Evolutionary conservation across 2,888 invertebrate species (phyloP), one percentile per base, ranked within the genome.

Genomic region (Euplagia quadripunctaria): DNA sequence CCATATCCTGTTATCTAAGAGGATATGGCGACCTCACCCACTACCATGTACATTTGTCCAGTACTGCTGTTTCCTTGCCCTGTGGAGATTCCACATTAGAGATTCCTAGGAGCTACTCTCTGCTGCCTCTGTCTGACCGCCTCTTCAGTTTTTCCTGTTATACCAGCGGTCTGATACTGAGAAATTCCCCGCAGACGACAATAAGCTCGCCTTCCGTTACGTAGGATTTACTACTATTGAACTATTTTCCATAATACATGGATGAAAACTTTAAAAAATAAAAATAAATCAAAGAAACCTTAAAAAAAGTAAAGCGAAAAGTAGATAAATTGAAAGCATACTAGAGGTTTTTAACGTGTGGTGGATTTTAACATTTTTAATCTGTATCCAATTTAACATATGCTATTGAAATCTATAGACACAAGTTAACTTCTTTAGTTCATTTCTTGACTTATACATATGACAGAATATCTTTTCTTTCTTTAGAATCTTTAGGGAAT

Each of bases 401-500:
- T 11, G n/a, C 20, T 20, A n/a, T 11, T 16, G 5, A 31, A 9
- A 16, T 41, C 14, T 41, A 16, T 63, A 31, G 12, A 14, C 12
- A 41, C 16, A 58, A 20, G 41, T 1, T 4, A 41, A 41, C 41
- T 16, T 31, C 17, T 7, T 41, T n/a, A 55, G 12, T n/a, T 0
- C 6, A 17, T 43, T 43, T 9, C 12, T 58, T 43, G 55, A 7
- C 12, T 17, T 43, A 52, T 5, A 65, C 65, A 46, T 70, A 42
- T 64, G 43, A 68, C 42, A 52, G 43, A 20, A 68, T 49, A 52
- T 64, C 8, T 70, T 43, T 70, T 64, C 42, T 43, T 41, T 20
- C n/a, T n/a, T n/a, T n/a, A n/a, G n/a, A n/a, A n/a, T 64, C 64
- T 52, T 63, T 20, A 7, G 16, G 49, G 61, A n/a, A 66, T 71